Evolutionary conservation across 2,797 vertebrate genomes (phyloP).

Genomic region (Selene dorsalis): DNA sequence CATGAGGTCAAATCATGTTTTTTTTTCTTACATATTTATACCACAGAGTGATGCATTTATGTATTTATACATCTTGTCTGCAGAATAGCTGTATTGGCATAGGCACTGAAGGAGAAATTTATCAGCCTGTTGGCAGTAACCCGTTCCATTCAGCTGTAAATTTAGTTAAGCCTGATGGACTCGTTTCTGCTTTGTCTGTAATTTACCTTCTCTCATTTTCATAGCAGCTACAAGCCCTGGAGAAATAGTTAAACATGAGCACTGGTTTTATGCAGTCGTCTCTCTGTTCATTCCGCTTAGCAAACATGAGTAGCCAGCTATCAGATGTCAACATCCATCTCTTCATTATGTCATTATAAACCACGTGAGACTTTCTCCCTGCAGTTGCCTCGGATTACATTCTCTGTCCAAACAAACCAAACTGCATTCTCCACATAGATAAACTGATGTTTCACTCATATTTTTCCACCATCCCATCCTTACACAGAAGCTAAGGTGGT

Average conservation of each 20-base stretch:
- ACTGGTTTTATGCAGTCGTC: constrained; percentile 24
- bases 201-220: constrained; percentile 54
- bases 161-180: constrained; percentile 57
- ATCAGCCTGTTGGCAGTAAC: constrained; percentile 41
- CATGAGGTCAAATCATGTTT: constrained; percentile 58
- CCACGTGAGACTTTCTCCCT: constrained; percentile 29
- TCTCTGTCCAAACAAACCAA: constrained; percentile 13
- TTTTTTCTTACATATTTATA: constrained; percentile 59
- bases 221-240: constrained; percentile 43
- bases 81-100: constrained; percentile 22
- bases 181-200: constrained; percentile 43
- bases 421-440: not conserved
- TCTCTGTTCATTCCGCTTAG: constrained; percentile 46
- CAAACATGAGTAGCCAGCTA: constrained; percentile 56
- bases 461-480: not conserved
- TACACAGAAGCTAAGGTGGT: not conserved
- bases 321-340: constrained; percentile 66
- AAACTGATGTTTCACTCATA: not conserved
- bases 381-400: constrained; percentile 24
- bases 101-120: constrained; percentile 38
- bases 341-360: constrained; percentile 52
- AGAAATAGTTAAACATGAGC: constrained; percentile 52
- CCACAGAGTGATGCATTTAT: constrained; percentile 29
- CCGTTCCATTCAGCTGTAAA: constrained; percentile 51
- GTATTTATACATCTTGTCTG: constrained; percentile 34